These are phyloP conservation scores for Diloba caeruleocephala DNA, from an alignment of 2,888 invertebrate genomes.

Conservation along the genomic window DNA sequence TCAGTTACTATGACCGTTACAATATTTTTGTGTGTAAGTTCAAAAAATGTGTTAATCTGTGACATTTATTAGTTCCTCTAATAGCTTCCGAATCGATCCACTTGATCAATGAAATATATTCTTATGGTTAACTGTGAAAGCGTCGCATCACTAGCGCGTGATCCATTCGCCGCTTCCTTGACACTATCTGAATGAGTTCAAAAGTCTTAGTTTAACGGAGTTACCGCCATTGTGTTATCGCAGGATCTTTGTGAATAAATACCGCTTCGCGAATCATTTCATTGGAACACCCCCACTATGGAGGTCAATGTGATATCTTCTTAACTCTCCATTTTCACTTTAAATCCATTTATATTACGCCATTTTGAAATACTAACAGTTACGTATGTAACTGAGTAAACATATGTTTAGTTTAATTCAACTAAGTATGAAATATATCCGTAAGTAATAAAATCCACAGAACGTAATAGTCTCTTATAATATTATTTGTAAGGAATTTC, in stretches of 20 bases:
- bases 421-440: not conserved
- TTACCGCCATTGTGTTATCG: constrained; percentile 10
- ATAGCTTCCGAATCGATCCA: too few species aligned
- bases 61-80: too few species aligned
- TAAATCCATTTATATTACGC: constrained; percentile 1
- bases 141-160: not conserved
- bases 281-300: constrained; percentile 3
- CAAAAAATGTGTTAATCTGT: too few species aligned
- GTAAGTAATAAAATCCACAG: not conserved
- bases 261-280: constrained; percentile 27
- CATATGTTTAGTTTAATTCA: not conserved
- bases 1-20: too few species aligned
- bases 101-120: not conserved
- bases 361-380: not conserved
- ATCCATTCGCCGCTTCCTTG: constrained; percentile 11
- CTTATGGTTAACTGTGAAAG: not conserved
- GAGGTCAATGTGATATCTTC: constrained; percentile 9
- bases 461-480: not conserved
- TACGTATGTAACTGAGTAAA: not conserved
- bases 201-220: constrained; percentile 10
- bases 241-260: constrained; percentile 22
- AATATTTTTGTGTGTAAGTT: too few species aligned
- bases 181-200: constrained; percentile 11
- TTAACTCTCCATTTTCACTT: constrained; percentile 1
- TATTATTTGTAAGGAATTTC: not conserved